Evolutionary conservation across 2,113 vertebrate species (phyloP), one percentile per base, ranked within the genome.

Genomic region (Sander lucioperca): DNA sequence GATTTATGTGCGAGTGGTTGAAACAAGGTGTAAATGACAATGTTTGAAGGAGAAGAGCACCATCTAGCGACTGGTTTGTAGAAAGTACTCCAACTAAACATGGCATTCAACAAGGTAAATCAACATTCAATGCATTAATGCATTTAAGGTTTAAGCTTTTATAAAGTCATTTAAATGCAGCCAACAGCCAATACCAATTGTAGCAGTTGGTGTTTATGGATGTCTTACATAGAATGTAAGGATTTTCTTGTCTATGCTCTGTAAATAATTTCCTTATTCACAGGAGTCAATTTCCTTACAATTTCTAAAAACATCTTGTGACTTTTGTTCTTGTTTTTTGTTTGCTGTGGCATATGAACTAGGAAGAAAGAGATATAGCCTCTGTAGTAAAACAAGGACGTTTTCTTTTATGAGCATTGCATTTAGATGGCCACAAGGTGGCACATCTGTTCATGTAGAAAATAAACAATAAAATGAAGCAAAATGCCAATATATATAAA

Each of bases 371-470:
- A 43, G n/a, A 59, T 8, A 5, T 16, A 51, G 13, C 1, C 8
- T 30, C 5, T 23, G 4, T 14, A 15, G 6, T 8, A 33, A 47
- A 3, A 74, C 14, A 27, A 30, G 4, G 14, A 6, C 33, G 2
- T 14, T 21, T 27, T 27, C 7, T 39, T 19, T 36, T 14, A 19
- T 45, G 25, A 11, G 21, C 3, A 6, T 3, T 43, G 5, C 30
- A 8, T 19, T 16, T 6, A 57, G 36, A 47, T 58, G 67, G 45
- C 94, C 94, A 94, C 89, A 79, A 86, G 93, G 85, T 82, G 94
- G 93, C 88, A 59, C 70, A 84, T 51, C 27, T 15, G 15, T 21
- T 4, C 7, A 19, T 4, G 5, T 1, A 57, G 10, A 36, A 12
- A 62, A 59, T 39, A 7, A 47, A 74, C 2, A 53, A n/a, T 56